Base-by-base conservation (phyloP, 2,888 invertebrate genomes). In the Spodoptera picta region DNA sequence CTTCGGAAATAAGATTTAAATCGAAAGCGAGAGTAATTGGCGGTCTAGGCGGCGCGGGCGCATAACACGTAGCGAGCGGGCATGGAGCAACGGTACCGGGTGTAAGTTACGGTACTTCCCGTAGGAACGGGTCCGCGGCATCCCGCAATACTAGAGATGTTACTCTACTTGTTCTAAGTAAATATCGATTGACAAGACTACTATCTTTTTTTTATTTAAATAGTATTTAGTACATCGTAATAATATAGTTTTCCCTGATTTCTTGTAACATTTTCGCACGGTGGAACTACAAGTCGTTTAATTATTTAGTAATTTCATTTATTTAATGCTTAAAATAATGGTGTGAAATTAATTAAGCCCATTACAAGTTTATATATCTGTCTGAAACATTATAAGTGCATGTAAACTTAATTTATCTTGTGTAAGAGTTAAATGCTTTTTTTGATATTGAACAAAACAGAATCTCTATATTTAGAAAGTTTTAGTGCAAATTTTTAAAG, bases 11-110 rank as follows among this genome's bases (percentile, higher is more conserved):
- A 87, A 84, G 83, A 86, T 84, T 84, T 81, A 70, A 82, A 86
- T 88, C 80, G 93, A 94, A 92, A 94, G 92, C 87, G 91, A 93
- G 90, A 93, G 93, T 91, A 87, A 88, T 87, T 81, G 84, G 56
- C 66, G 66, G 74, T 75, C 79, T 81, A 81, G 79, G 85, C 78
- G 71, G 80, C 81, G 77, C 77, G 60, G 76, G 76, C 73, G 79
- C 77, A 60, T 79, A 81, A 83, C 83, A 81, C 77, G 81, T 66
- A 68, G 75, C 70, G 60, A 54, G 58, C 71, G 73, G 68, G 67
- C 74, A 60, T 72, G 67, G 75, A 72, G 69, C 84, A 90, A 91
- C 91, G 92, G 93, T 89, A 92, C 82, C 85, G 75, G 83, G 86
- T 83, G 91, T 92, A 87, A 78, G 76, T 80, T 83, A 86, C 90